These are phyloP conservation scores for Byasa hedistus DNA, from an alignment of 2,888 invertebrate genomes.

Conservation along the genomic window DNA sequence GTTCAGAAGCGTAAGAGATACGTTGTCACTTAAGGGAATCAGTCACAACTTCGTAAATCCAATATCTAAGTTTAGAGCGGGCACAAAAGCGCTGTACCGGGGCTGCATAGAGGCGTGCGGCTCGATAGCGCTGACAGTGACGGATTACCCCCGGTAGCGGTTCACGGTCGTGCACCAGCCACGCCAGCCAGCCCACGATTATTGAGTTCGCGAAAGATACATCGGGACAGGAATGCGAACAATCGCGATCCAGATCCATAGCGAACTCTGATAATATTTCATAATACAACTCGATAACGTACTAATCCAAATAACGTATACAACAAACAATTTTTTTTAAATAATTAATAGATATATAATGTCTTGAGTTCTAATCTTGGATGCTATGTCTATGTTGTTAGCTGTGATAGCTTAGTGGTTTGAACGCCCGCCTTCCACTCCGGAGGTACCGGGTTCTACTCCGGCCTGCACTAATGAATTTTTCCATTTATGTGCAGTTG, in stretches of 20 bases:
- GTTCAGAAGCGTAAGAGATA: constrained; percentile 43
- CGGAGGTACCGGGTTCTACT: no score
- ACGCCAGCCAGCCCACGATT: constrained; percentile 12
- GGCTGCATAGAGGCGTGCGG: constrained; percentile 66
- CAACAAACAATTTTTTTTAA: no score
- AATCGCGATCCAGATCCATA: constrained; percentile 3
- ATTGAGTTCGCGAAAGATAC: constrained; percentile 29
- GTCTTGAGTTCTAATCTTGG: no score
- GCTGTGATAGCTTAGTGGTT: no score
- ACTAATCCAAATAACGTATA: no score
- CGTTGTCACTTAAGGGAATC: constrained; percentile 57
- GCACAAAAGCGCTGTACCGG: constrained; percentile 41
- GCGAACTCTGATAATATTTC: not conserved
- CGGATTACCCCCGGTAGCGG: constrained; percentile 61
- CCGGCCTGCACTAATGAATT: no score
- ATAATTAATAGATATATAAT: no score
- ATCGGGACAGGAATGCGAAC: constrained; percentile 19
- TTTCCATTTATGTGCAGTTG: no score
- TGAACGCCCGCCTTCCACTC: no score
- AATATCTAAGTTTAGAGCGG: constrained; percentile 72
- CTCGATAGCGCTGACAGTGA: constrained; percentile 74
- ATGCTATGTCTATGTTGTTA: no score
- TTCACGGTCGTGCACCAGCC: constrained; percentile 38
- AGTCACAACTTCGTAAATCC: constrained; percentile 72
- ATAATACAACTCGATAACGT: no score